These are phyloP conservation scores for Machimus rusticus DNA, from an alignment of 2,888 invertebrate genomes.

Conservation along the genomic window DNA sequence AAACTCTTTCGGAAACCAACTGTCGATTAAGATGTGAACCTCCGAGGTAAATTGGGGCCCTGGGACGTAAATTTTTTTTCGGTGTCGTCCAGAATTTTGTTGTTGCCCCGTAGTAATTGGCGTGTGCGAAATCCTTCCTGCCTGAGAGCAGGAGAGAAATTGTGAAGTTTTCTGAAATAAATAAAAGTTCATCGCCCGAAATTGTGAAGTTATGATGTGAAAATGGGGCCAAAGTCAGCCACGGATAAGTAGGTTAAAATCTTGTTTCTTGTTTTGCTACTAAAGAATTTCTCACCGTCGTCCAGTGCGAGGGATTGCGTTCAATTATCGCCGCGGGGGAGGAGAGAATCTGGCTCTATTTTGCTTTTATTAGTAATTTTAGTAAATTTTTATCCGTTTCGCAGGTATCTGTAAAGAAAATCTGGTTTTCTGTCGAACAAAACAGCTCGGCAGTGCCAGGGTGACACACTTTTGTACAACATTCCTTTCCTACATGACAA, in stretches of 20 bases:
- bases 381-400: background rate
- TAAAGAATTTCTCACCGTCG: background rate
- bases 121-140: background rate
- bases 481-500: background rate
- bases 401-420: background rate
- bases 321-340: background rate
- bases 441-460: background rate
- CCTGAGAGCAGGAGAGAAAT: background rate
- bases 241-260: background rate
- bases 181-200: background rate
- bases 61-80: background rate
- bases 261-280: background rate
- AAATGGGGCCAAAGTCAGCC: background rate
- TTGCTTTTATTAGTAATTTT: background rate
- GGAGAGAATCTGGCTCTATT: background rate
- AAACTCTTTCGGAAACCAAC: background rate
- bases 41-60: background rate
- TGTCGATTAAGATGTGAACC: constrained; percentile 9
- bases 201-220: background rate
- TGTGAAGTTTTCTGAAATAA: background rate
- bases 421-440: background rate
- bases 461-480: background rate
- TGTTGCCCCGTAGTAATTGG: background rate
- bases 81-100: background rate
- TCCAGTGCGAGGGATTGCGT: background rate